These are phyloP conservation scores for Nysson spinosus DNA, from an alignment of 2,888 invertebrate genomes.

Conservation along the genomic window DNA sequence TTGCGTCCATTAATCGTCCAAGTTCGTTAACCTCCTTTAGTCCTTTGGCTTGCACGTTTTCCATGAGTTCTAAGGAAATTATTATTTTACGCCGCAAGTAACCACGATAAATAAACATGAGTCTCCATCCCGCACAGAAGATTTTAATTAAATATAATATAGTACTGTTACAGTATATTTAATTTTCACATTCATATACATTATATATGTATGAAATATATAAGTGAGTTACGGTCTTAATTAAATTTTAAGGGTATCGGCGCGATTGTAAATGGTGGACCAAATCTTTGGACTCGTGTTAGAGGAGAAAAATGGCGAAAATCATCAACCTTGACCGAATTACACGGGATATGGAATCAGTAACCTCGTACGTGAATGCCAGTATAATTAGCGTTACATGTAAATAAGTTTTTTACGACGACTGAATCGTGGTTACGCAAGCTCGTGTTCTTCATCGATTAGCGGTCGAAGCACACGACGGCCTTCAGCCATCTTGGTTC, in stretches of 20 bases:
- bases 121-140: too few relatives aligned
- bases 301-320: conserved; percentile 7
- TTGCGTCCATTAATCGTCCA: conserved; percentile 43
- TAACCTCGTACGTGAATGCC: conserved; percentile 6
- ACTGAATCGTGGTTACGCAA: conserved; percentile 36
- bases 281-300: background rate
- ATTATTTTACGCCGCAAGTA: too few relatives aligned
- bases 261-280: too few relatives aligned
- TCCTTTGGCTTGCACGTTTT: conserved; percentile 15
- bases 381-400: conserved; percentile 36
- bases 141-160: too few relatives aligned
- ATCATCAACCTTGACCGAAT: conserved; percentile 35
- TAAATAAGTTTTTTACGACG: conserved; percentile 44
- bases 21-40: conserved; percentile 50
- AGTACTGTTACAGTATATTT: too few relatives aligned
- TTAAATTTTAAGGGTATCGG: too few relatives aligned
- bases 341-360: background rate
- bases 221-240: too few relatives aligned
- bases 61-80: too few relatives aligned
- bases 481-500: conserved; percentile 31
- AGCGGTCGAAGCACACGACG: conserved; percentile 21
- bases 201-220: too few relatives aligned
- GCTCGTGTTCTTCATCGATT: conserved; percentile 38
- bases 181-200: too few relatives aligned
- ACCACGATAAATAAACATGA: too few relatives aligned